Evolutionary conservation across 1,140 invertebrate genomes (phyloP).

Genomic region (Pemphigus obesinymphae): DNA sequence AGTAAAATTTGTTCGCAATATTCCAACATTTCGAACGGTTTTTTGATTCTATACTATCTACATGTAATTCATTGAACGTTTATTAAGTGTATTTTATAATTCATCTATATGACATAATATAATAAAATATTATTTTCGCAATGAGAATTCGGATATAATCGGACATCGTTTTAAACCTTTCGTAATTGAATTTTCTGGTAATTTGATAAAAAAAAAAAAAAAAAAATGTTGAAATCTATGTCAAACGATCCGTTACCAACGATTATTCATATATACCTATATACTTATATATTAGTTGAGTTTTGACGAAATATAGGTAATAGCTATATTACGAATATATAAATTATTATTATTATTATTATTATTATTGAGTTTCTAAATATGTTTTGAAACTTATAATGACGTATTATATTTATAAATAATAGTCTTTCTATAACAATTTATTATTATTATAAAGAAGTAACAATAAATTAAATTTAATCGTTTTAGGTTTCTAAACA

Average conservation of each 20-base stretch:
- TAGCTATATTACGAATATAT: slow-evolving; percentile 13
- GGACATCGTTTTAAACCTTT: background rate
- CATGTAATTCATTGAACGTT: too few species aligned
- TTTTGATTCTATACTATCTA: too few species aligned
- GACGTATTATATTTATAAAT: background rate
- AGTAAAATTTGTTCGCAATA: too few species aligned
- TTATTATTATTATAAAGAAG: too few species aligned
- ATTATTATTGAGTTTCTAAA: background rate
- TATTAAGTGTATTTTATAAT: too few species aligned
- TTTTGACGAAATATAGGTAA: slow-evolving; percentile 22
- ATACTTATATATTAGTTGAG: background rate
- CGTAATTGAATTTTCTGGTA: background rate
- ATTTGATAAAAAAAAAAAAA: slow-evolving; percentile 26
- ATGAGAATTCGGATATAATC: background rate
- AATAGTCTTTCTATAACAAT: too few species aligned
- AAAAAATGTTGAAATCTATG: slow-evolving; percentile 23
- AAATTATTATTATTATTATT: slow-evolving; percentile 1
- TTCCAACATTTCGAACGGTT: too few species aligned
- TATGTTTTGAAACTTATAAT: background rate
- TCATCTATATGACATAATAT: background rate
- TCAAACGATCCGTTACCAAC: slow-evolving; percentile 14
- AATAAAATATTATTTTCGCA: background rate
- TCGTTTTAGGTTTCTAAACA: too few species aligned
- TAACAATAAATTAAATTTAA: background rate
- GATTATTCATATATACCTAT: background rate